Evolutionary conservation across 37 sponge, comb jelly and placozoan genomes (phyloP).

Genomic region (Theonella swinhoei): DNA sequence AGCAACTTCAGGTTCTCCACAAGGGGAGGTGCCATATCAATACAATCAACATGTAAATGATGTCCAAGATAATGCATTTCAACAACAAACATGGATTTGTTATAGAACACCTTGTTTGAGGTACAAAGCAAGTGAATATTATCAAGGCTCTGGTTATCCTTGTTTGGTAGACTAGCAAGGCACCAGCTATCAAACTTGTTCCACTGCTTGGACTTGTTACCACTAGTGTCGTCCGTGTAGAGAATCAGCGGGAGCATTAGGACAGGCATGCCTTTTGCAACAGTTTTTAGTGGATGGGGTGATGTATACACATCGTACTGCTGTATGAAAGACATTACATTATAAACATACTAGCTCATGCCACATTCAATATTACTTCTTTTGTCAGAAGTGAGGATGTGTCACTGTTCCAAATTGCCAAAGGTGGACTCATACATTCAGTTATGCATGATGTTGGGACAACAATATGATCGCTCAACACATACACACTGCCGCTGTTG

Average conservation of each 20-base stretch:
- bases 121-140: slow-evolving; percentile 20
- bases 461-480: no score
- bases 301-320: background rate
- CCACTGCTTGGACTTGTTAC: slow-evolving; percentile 31
- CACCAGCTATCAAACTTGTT: slow-evolving; percentile 33
- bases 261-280: slow-evolving; percentile 1
- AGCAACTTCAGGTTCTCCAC: slow-evolving; percentile 16
- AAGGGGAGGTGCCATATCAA: slow-evolving; percentile 9
- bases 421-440: no score
- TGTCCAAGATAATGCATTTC: no score
- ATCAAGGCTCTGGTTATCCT: background rate
- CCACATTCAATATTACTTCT: no score
- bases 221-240: slow-evolving; percentile 34
- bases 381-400: no score
- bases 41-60: no score
- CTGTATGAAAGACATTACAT: no score
- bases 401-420: no score
- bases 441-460: no score
- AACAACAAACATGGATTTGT: no score
- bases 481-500: no score
- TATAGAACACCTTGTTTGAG: slow-evolving; percentile 16
- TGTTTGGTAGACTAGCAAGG: slow-evolving; percentile 18
- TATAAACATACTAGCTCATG: background rate
- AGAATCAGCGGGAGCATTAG: slow-evolving; percentile 7
- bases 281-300: slow-evolving; percentile 2